Evolutionary conservation across 1,140 invertebrate genomes (phyloP).

Genomic region (Oryzaephilus surinamensis): DNA sequence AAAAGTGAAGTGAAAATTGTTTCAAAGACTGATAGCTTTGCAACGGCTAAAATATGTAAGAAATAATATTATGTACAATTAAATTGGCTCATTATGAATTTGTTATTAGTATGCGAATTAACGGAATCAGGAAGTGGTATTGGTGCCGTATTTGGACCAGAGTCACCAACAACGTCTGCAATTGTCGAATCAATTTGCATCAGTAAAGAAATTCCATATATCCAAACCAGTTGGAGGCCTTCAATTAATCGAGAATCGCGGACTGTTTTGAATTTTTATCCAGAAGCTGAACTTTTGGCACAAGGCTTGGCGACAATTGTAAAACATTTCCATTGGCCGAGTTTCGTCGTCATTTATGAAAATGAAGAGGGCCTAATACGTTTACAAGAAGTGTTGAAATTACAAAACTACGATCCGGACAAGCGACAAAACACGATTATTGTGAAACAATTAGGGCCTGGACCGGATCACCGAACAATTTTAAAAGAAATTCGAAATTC

Average conservation of each 20-base stretch:
- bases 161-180: constrained; percentile 43
- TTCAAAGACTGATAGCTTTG: constrained; percentile 36
- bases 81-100: constrained; percentile 3
- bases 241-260: constrained; percentile 35
- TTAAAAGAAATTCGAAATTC: constrained; percentile 65
- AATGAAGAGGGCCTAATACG: constrained; percentile 64
- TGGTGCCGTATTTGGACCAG: constrained; percentile 63
- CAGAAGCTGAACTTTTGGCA: constrained; percentile 56
- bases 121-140: constrained; percentile 15
- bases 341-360: constrained; percentile 77
- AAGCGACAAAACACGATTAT: constrained; percentile 44
- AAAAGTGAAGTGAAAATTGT: constrained; percentile 11
- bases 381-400: constrained; percentile 72
- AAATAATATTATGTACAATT: constrained; percentile 7
- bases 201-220: constrained; percentile 58
- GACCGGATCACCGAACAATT: constrained; percentile 53
- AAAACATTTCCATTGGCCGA: constrained; percentile 63
- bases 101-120: constrained; percentile 15
- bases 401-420: constrained; percentile 38
- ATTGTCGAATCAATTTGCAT: constrained; percentile 62
- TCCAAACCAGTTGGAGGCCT: constrained; percentile 55
- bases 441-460: constrained; percentile 47
- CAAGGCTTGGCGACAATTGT: constrained; percentile 63
- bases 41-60: constrained; percentile 37
- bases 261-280: constrained; percentile 59